A percentile compares a stretch with the other conserved stretches of the same genome.
Evolutionary conservation across 2,113 vertebrate genomes (phyloP).

Genomic region (Hucho hucho): DNA sequence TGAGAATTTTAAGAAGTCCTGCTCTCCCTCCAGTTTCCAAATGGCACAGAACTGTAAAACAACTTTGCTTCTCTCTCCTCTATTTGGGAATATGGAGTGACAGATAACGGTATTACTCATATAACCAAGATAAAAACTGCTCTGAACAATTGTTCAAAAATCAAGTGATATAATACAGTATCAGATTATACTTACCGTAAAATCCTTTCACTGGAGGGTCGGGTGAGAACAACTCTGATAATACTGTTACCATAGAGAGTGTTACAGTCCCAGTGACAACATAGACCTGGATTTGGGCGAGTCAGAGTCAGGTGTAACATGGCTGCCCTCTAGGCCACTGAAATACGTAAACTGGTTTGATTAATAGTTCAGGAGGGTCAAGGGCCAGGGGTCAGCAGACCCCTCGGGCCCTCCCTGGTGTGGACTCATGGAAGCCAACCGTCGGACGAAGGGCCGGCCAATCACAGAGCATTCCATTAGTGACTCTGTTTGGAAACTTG

Average conservation of each 20-base stretch:
- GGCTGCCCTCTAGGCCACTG: not conserved
- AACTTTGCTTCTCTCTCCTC: too few relatives aligned
- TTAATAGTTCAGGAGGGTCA: conserved; percentile 24
- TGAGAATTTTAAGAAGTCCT: conserved; percentile 1
- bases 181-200: too few relatives aligned
- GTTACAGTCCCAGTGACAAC: not conserved
- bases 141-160: too few relatives aligned
- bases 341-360: conserved; percentile 28
- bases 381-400: conserved; percentile 25
- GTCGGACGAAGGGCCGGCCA: conserved; percentile 18
- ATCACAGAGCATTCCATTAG: conserved; percentile 40
- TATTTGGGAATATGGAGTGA: too few relatives aligned
- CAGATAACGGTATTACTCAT: too few relatives aligned
- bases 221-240: too few relatives aligned
- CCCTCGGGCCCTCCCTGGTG: conserved; percentile 16
- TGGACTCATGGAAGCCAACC: conserved; percentile 48
- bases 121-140: too few relatives aligned
- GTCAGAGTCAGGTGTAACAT: not conserved
- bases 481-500: not conserved
- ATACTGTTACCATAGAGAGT: not conserved
- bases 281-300: not conserved
- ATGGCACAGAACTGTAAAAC: not conserved
- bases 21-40: not conserved
- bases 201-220: too few relatives aligned
- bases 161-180: too few relatives aligned